These are phyloP conservation scores for Gobio occitaniae DNA, from an alignment of 2,797 vertebrate genomes.

Conservation along the genomic window DNA sequence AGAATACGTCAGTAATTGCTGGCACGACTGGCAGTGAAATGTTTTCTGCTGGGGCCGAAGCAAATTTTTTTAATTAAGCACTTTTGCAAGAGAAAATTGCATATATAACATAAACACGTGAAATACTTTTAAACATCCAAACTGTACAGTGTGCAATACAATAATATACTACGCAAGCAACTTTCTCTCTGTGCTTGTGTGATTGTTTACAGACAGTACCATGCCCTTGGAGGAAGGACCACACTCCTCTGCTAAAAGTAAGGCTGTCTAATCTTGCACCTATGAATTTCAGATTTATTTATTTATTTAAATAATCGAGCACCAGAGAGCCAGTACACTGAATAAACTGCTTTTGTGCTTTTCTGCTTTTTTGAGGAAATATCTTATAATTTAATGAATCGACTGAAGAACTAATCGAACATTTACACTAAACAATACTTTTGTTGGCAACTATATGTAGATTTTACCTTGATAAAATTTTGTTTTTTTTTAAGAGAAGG, in stretches of 20 bases:
- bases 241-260: slow-evolving; percentile 78
- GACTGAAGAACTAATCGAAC: no score
- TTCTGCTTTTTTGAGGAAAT: background rate
- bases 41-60: background rate
- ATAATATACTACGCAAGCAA: background rate
- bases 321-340: background rate
- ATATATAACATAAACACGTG: no score
- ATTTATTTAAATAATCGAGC: background rate
- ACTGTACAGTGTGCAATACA: background rate
- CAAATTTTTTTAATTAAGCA: background rate
- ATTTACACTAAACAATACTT: background rate
- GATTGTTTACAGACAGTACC: slow-evolving; percentile 62
- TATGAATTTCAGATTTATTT: background rate
- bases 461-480: background rate
- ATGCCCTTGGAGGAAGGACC: slow-evolving; percentile 74
- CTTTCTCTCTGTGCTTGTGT: background rate
- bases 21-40: no score
- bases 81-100: background rate
- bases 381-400: background rate
- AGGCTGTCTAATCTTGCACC: background rate
- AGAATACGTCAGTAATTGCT: background rate
- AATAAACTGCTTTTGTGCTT: background rate
- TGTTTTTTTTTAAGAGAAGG: background rate
- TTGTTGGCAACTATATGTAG: background rate
- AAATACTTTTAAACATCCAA: background rate